Conservation (phyloP, 2,797 vertebrate genomes). For the Cyprinodon diabolis region DNA sequence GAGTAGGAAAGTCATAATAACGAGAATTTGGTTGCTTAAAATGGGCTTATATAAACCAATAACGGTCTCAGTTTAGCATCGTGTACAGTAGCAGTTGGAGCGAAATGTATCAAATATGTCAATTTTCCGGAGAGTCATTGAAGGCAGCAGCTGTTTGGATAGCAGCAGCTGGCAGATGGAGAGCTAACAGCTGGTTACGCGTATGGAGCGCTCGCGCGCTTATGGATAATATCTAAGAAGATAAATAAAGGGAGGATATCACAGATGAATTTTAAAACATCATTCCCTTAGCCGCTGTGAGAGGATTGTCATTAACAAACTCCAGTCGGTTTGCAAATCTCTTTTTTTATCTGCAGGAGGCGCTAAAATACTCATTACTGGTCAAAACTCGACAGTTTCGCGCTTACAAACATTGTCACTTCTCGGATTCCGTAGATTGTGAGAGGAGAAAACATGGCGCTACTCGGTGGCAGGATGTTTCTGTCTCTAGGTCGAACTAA, state of each 20-base stretch:
- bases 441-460: constrained; percentile 72
- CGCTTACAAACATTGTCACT: constrained; percentile 11
- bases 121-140: not conserved
- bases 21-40: not conserved
- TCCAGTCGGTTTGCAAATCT: not conserved
- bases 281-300: not conserved
- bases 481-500: constrained; percentile 67
- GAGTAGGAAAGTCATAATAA: not conserved
- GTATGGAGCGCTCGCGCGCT: not conserved
- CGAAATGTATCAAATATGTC: not conserved
- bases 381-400: not conserved
- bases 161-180: constrained; percentile 13
- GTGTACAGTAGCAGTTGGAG: not conserved
- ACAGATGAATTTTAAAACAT: not conserved
- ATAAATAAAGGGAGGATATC: not conserved
- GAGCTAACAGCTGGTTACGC: constrained; percentile 5
- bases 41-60: no score
- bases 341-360: constrained; percentile 13
- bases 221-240: not conserved
- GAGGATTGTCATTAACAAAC: not conserved
- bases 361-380: not conserved
- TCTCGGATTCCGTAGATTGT: constrained; percentile 32
- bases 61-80: not conserved
- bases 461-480: constrained; percentile 44
- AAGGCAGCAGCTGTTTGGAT: constrained; percentile 17